A percentile compares a stretch with the other conserved stretches of the same genome.
Conservation (phyloP, 2,888 invertebrate species). For the Rhabditophanes sp. region DNA sequence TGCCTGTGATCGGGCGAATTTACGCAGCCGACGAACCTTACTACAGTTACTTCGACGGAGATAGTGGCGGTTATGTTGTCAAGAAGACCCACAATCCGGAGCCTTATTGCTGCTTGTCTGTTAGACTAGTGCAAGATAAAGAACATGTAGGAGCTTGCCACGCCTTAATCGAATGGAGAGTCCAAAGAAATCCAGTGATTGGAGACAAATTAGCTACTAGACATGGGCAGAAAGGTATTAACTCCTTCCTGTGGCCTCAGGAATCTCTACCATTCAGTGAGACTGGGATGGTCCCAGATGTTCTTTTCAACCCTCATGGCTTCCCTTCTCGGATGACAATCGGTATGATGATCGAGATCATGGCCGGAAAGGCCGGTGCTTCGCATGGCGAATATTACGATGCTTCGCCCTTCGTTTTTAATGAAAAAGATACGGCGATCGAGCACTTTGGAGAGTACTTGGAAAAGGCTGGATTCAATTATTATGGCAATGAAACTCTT, state of each 20-base stretch:
- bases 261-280: conserved; percentile 94
- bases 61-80: conserved; percentile 16
- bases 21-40: conserved; percentile 56
- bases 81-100: conserved; percentile 34
- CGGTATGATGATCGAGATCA: conserved; percentile 93
- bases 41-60: conserved; percentile 51
- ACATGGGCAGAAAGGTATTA: conserved; percentile 91
- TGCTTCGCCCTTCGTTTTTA: conserved; percentile 74
- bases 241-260: conserved; percentile 72
- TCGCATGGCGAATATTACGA: conserved; percentile 78
- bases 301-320: conserved; percentile 96
- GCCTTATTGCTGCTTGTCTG: conserved; percentile 32
- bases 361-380: conserved; percentile 91
- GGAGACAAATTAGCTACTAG: conserved; percentile 98
- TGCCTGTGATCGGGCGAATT: conserved; percentile 62
- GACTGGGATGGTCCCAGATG: conserved; percentile 83
- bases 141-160: conserved; percentile 14
- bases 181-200: conserved; percentile 73
- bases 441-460: conserved; percentile 79
- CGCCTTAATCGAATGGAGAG: conserved; percentile 41
- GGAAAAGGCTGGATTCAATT: conserved; percentile 77
- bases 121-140: conserved; percentile 21
- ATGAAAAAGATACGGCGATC: conserved; percentile 69
- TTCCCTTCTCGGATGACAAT: conserved; percentile 80
- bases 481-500: conserved; percentile 83